Evolutionary conservation across 2,797 vertebrate genomes (phyloP).

Genomic region (Craterocephalus amniculus): DNA sequence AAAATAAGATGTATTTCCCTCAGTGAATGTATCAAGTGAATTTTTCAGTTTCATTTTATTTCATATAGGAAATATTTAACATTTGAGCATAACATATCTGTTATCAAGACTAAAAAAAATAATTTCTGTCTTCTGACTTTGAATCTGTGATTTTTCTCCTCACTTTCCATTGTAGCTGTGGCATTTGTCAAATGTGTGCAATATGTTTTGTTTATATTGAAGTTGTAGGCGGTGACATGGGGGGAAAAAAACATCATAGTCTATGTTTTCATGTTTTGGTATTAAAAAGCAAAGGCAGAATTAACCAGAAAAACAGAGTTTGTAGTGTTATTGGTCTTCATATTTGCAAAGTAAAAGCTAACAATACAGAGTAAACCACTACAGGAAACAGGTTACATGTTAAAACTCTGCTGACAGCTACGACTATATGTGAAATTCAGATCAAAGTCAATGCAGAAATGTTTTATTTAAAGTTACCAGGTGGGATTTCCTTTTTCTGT

Average conservation of each 20-base stretch:
- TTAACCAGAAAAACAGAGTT: neutral
- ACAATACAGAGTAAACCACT: neutral
- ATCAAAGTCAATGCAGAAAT: neutral
- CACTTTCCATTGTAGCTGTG: constrained; percentile 18
- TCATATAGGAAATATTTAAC: neutral
- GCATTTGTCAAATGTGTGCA: constrained; percentile 23
- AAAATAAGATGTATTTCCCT: neutral
- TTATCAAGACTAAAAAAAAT: constrained; percentile 17
- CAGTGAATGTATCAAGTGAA: constrained; percentile 30
- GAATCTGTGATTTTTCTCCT: constrained; percentile 8
- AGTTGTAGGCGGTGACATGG: constrained; percentile 16
- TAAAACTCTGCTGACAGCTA: neutral
- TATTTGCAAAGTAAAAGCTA: neutral
- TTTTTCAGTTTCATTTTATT: neutral
- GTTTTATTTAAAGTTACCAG: neutral
- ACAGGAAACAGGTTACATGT: neutral
- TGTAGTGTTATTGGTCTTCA: neutral
- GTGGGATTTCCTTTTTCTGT: neutral
- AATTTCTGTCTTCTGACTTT: constrained; percentile 18
- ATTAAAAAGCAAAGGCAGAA: neutral
- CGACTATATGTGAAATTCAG: neutral
- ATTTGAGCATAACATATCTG: neutral
- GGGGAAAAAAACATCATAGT: neutral
- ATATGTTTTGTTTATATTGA: constrained; percentile 37
- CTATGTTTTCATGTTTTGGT: neutral